phyloP scores from a whole-genome alignment of 1,140 invertebrate genomes.

The Steinernema khuongi region DNA sequence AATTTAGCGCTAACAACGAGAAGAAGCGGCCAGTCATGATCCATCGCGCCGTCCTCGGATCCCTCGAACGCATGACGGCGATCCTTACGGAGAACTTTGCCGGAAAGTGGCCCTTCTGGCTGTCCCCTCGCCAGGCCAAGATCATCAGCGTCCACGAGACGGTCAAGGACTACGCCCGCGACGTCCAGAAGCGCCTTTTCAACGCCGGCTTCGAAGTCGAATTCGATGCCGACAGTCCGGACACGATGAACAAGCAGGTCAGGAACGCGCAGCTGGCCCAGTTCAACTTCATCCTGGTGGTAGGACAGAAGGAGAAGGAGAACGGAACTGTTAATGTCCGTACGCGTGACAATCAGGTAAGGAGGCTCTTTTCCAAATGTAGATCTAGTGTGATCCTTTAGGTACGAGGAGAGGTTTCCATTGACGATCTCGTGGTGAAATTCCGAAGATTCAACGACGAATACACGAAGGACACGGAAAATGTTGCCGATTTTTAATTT shows the following conservation, averaged over 20 bases:
- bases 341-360: constrained; percentile 84
- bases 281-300: constrained; percentile 94
- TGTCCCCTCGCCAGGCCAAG: constrained; percentile 78
- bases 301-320: constrained; percentile 84
- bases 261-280: constrained; percentile 93
- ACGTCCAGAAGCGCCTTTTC: constrained; percentile 66
- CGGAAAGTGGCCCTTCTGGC: constrained; percentile 87
- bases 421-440: constrained; percentile 75
- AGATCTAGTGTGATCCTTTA: constrained; percentile 38
- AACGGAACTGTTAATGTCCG: constrained; percentile 92
- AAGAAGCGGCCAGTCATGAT: constrained; percentile 92
- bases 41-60: constrained; percentile 91
- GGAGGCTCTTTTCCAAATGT: constrained; percentile 10
- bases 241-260: constrained; percentile 96
- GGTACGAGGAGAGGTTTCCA: constrained; percentile 81
- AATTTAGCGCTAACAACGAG: constrained; percentile 75
- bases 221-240: constrained; percentile 80
- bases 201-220: constrained; percentile 84
- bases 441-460: constrained; percentile 62
- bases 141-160: constrained; percentile 53
- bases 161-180: constrained; percentile 46
- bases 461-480: constrained; percentile 53
- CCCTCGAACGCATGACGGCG: constrained; percentile 94
- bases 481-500: constrained; percentile 37
- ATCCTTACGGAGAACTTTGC: constrained; percentile 92